phyloP scores from a whole-genome alignment of 2,113 vertebrate genomes.

The Ondatra zibethicus region DNA sequence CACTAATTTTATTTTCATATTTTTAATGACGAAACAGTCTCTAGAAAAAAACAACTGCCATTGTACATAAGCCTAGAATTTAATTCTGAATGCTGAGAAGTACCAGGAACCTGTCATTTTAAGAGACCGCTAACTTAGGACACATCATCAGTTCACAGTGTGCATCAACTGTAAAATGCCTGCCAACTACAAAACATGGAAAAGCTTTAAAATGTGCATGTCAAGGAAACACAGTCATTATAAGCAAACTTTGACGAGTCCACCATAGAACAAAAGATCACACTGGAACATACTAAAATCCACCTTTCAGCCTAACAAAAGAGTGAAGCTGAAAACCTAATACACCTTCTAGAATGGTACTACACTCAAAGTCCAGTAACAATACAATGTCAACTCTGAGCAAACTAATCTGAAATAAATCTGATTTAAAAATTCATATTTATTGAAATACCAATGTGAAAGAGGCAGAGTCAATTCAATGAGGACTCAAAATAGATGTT shows the following conservation, averaged over 20 bases:
- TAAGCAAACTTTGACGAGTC: neutral
- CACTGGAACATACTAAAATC: neutral
- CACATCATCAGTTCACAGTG: neutral
- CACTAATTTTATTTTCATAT: neutral
- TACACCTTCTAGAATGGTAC: neutral
- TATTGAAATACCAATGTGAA: constrained; percentile 7
- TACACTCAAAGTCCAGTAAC: neutral
- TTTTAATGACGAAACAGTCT: neutral
- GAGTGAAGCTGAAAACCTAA: constrained; percentile 31
- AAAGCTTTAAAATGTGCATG: neutral
- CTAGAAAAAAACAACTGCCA: constrained; percentile 16
- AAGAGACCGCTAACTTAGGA: constrained; percentile 17
- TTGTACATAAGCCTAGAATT: constrained; percentile 11
- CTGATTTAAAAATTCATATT: constrained; percentile 51
- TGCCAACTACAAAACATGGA: neutral
- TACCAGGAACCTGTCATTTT: neutral
- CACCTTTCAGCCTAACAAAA: constrained; percentile 33
- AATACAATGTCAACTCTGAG: constrained; percentile 20
- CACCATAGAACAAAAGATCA: neutral
- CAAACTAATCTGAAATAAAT: constrained; percentile 56
- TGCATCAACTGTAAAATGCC: neutral
- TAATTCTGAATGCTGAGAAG: constrained; percentile 15
- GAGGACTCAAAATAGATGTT: constrained; percentile 37
- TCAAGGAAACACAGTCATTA: constrained; percentile 34
- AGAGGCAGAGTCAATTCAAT: constrained; percentile 39